Evolutionary conservation across 2,113 vertebrate genomes (phyloP), one percentile per base, ranked within the genome.

Genomic region (Orthonyx spaldingii): DNA sequence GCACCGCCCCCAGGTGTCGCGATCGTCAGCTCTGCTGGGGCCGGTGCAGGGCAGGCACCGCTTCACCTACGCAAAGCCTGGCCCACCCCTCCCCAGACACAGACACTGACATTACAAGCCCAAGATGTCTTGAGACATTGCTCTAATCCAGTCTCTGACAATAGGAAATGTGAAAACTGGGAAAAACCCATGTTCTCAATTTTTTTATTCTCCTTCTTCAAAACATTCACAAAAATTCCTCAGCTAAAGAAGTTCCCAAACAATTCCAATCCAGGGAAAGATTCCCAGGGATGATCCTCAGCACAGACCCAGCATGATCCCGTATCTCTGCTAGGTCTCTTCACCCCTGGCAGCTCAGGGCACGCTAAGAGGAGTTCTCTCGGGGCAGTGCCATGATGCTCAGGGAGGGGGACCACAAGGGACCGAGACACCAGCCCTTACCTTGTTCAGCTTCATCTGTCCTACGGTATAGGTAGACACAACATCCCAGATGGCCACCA

Each of bases 111-210:
- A 32, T 21, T 66, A n/a, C 50, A 66, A 49, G 16, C 8, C 30
- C 52, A 30, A 35, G 16, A 13, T 2, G 1, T 49, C 24, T 57
- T 0, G 0, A 57, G 52, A 30, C 0, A 0, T 84, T 84, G 47
- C 13, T 57, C 26, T 66, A 50, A 50, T 42, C 32, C 44, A 50
- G 71, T 42, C 35, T 57, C 52, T 50, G 13, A 50, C 24, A 42
- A 35, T 32, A 64, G 50, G 32, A 88, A 72, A 37, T 37, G 17
- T 50, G 50, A 64, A 72, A 72, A 64, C 17, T 37, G n/a, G 57
- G 57, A 0, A 49, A 56, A 56, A 2, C 6, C 9, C 20, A 49
- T 1, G 0, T 49, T 79, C 41, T 56, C 57, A 0, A 22, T 32
- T 35, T 56, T 64, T 63, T n/a, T 6, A 64, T 57, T 71, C 64